These are phyloP conservation scores for Verasper variegatus DNA, from an alignment of 2,113 vertebrate genomes.

Conservation along the genomic window DNA sequence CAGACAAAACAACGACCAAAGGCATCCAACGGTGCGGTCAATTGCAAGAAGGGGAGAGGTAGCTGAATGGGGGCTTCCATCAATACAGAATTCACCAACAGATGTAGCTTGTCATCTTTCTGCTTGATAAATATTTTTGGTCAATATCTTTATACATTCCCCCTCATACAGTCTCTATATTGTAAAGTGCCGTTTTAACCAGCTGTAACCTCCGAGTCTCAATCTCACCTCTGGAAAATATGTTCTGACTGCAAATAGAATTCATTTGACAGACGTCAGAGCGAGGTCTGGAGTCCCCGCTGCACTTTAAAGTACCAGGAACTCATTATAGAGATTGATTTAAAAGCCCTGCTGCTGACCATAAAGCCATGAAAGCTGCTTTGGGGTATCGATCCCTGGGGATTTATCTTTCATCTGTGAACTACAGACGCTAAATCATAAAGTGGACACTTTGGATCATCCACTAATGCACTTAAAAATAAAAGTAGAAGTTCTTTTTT, in stretches of 20 bases:
- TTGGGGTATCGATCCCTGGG: slow-evolving; percentile 68
- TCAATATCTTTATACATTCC: slow-evolving; percentile 44
- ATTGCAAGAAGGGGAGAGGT: slow-evolving; percentile 22
- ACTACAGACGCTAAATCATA: slow-evolving; percentile 72
- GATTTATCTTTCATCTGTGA: slow-evolving; percentile 80
- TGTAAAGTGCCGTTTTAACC: slow-evolving; percentile 50
- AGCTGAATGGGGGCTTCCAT: slow-evolving; percentile 47
- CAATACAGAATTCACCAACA: slow-evolving; percentile 52
- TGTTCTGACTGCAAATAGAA: slow-evolving; percentile 71
- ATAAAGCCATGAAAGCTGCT: slow-evolving; percentile 76
- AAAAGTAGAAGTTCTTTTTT: slow-evolving; percentile 33
- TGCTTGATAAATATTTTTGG: slow-evolving; percentile 39
- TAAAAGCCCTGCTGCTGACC: slow-evolving; percentile 79
- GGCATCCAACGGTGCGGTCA: slow-evolving; percentile 51
- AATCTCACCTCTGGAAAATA: slow-evolving; percentile 56
- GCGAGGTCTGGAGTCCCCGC: slow-evolving; percentile 66
- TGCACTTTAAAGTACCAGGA: slow-evolving; percentile 76
- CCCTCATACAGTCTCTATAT: neutral
- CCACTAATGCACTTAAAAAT: slow-evolving; percentile 59
- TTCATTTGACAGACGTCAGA: slow-evolving; percentile 76
- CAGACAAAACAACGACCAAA: slow-evolving; percentile 41
- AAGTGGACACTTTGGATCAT: slow-evolving; percentile 59
- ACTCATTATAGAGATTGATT: slow-evolving; percentile 84
- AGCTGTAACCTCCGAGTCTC: slow-evolving; percentile 50
- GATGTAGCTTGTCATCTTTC: slow-evolving; percentile 34